Base-by-base conservation (phyloP, 1,140 invertebrate species). In the Megathymus violae region DNA sequence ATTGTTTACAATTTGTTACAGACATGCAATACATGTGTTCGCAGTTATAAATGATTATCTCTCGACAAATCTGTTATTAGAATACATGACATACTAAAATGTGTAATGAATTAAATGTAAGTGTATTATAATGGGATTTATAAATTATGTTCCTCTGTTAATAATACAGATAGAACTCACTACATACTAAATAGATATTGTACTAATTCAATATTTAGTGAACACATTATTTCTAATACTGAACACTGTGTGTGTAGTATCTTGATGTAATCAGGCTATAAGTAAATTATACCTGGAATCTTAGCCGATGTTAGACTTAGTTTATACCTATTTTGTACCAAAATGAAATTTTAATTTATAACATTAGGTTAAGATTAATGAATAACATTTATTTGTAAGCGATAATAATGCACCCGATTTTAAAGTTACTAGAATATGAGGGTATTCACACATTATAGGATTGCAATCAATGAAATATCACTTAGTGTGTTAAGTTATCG, bases 271-370 rank as follows among this genome's bases (percentile, higher is more conserved):
- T 58, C 54, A 36, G 54, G 27, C 54, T 58, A 58, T 46, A 58
- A 58, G 27, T 58, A 58, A 58, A 27, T 44, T 46, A 58, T 58
- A 46, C 54, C 54, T 58, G 54, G 15, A 58, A 58, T 58, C 54
- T 58, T 58, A 58, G 54, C 54, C 54, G 41, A 58, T 34, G 25
- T 46, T 56, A 56, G 52, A 13, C 31, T 25, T 56, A 56, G 52
- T 14, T 56, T 17, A 31, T 56, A 22, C 19, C 19, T 22, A 56
- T 43, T 40, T 61, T 31, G 27, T 34, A 52, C 41, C 38, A 50
- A 62, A 19, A 16, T 19, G 43, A 4, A 27, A 56, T 56, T 56
- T 56, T 56, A 56, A 56, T 56, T 56, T 56, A 56, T 56, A 56
- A 27, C 27, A 17, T 44, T 56, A 56, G 40, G 9, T 1, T 56